These are phyloP conservation scores for Incurvaria masculella DNA, from an alignment of 2,888 invertebrate genomes.

Conservation along the genomic window DNA sequence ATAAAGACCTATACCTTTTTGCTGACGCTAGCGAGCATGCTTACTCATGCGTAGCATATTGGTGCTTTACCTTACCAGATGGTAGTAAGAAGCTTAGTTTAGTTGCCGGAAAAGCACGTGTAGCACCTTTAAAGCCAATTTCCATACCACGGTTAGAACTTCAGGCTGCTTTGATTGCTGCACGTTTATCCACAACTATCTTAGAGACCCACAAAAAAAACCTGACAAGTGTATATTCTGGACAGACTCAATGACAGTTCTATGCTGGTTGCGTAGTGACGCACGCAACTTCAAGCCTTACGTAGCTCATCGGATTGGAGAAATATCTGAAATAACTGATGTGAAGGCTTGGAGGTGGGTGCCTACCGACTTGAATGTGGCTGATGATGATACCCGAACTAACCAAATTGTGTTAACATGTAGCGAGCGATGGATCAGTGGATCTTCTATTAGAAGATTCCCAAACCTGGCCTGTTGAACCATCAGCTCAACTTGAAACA, in stretches of 20 bases:
- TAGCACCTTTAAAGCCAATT: constrained; percentile 9
- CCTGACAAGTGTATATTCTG: constrained; percentile 10
- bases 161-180: constrained; percentile 17
- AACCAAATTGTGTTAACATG: too few relatives aligned
- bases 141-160: constrained; percentile 11
- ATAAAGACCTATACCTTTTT: background rate
- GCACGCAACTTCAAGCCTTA: constrained; percentile 7
- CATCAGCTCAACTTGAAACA: too few relatives aligned
- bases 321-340: constrained; percentile 17
- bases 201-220: constrained; percentile 9
- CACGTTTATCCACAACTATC: constrained; percentile 13
- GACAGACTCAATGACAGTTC: constrained; percentile 14
- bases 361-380: constrained; percentile 15
- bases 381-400: too few relatives aligned
- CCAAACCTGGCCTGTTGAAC: too few relatives aligned
- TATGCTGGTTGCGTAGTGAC: constrained; percentile 3
- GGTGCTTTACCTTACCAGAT: background rate
- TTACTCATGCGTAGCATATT: background rate
- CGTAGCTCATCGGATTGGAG: constrained; percentile 15
- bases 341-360: constrained; percentile 12
- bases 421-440: too few relatives aligned
- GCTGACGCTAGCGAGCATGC: background rate
- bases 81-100: background rate
- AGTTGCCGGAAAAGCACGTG: constrained; percentile 5
- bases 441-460: too few relatives aligned